Evolutionary conservation across 2,113 vertebrate genomes (phyloP), one percentile per base, ranked within the genome.

Genomic region (Glareola pratincola): DNA sequence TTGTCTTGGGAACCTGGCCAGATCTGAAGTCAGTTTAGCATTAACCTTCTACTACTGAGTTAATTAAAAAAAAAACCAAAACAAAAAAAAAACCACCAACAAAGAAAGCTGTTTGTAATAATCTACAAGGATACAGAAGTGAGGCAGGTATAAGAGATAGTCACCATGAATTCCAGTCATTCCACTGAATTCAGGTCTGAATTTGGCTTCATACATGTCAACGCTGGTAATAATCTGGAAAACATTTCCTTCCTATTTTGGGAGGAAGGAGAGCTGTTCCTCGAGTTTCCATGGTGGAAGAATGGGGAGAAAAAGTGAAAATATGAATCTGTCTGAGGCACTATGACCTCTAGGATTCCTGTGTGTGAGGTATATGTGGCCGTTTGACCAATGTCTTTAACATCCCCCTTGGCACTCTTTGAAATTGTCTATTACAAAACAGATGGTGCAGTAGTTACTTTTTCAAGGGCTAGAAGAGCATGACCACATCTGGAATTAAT

Each of bases 361-460:
- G 29, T 92, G 64, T 90, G 73, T 94, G 34, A 95, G 85, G 95
- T 90, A 90, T 94, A 88, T 91, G 34, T 69, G 84, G 64, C 57
- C 5, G 0, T 80, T 91, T 95, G 91, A 96, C 94, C 97, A 94
- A 90, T 91, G 67, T 93, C 85, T 95, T 98, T 95, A 94, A 90
- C 87, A 69, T 96, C 85, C 77, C 94, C 88, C 83, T 90, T 95
- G 74, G 62, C 87, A 71, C 51, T 88, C 95, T 95, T 96, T 97
- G 94, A 97, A 97, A 96, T 92, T 91, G 89, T 84, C 80, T 90
- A 12, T 92, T 97, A 82, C 67, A 94, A 97, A 98, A 95, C 95
- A 97, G 93, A 96, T 97, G 93, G 96, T 89, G 68, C 57, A 67
- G 85, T 91, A 97, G 87, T 97, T 98, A 85, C 68, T 94, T 97